Base-by-base conservation (phyloP, 2,888 invertebrate species). In the Ophioninae sp. region DNA sequence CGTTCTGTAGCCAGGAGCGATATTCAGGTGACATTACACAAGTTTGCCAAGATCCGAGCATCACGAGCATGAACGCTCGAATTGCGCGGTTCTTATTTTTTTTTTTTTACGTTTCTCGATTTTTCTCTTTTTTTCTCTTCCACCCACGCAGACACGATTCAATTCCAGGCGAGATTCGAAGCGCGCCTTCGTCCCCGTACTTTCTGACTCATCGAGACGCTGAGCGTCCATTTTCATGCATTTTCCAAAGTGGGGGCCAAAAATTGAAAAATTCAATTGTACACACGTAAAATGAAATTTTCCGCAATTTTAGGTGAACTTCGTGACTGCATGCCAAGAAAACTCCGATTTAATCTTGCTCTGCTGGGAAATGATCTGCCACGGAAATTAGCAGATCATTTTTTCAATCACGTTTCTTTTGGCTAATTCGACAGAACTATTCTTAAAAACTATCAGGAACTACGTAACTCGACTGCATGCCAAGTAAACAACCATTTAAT, bases 21-120 rank as follows among this genome's bases (percentile, higher is more conserved):
- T 79, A 79, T 81, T 84, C 81, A 84, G 84, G 84, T 84, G 84
- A 84, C 84, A 79, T 83, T 83, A 80, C 67, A 75, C 23, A 68
- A 39, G 74, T 51, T 8, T 20, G 67, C 41, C 6, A 68, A 61
- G 68, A 67, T 22, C 30, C 22, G 58, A 74, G 68, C 17, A 23
- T 44, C 61, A 39, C 56, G 39, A 30, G 41, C 58, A 61, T 23
- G 61, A 73, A 64, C 74, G 74, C 74, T 51, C 74, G 74, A 74
- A 63, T 68, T 61, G 73, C 78, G 61, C 71, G 71, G 61, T 67
- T 69, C 63, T 44, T 76, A 71, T 77, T 68, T 74, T 17, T n/a
- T n/a, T n/a, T n/a, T n/a, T n/a, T n/a, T n/a, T n/a, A n/a, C n/a
- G n/a, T n/a, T n/a, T n/a, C n/a, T n/a, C n/a, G n/a, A n/a, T 44